Evolutionary conservation across 2,888 invertebrate species (phyloP).

Genomic region (Schizaphis graminum): DNA sequence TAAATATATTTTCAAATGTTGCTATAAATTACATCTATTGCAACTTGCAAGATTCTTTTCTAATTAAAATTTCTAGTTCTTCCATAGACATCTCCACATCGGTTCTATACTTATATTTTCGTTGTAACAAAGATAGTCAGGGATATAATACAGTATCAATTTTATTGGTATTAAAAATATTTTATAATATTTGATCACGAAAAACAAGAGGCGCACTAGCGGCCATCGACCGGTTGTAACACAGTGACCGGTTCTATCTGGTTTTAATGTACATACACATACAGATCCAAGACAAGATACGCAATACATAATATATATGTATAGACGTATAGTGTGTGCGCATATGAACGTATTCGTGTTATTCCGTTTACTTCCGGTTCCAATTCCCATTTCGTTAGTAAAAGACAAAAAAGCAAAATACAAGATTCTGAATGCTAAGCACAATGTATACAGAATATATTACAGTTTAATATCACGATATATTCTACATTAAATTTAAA

Average conservation of each 20-base stretch:
- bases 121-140: slow-evolving; percentile 43
- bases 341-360: slow-evolving; percentile 21
- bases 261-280: slow-evolving; percentile 60
- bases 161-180: slow-evolving; percentile 53
- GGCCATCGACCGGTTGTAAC: slow-evolving; percentile 63
- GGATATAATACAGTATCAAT: slow-evolving; percentile 38
- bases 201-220: slow-evolving; percentile 50
- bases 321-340: neutral
- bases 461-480: neutral
- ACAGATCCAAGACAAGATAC: slow-evolving; percentile 61
- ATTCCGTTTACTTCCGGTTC: slow-evolving; percentile 64
- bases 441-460: neutral
- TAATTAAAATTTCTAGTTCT: neutral
- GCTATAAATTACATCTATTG: neutral
- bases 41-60: no score
- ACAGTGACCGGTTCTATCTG: slow-evolving; percentile 64
- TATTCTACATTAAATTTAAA: neutral
- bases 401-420: slow-evolving; percentile 24
- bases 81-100: neutral
- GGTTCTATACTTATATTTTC: neutral
- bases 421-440: neutral
- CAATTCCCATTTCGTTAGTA: slow-evolving; percentile 45
- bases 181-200: slow-evolving; percentile 58
- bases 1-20: neutral
- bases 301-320: neutral